phyloP scores from a whole-genome alignment of 2,888 invertebrate species.

The Harmothoe impar region DNA sequence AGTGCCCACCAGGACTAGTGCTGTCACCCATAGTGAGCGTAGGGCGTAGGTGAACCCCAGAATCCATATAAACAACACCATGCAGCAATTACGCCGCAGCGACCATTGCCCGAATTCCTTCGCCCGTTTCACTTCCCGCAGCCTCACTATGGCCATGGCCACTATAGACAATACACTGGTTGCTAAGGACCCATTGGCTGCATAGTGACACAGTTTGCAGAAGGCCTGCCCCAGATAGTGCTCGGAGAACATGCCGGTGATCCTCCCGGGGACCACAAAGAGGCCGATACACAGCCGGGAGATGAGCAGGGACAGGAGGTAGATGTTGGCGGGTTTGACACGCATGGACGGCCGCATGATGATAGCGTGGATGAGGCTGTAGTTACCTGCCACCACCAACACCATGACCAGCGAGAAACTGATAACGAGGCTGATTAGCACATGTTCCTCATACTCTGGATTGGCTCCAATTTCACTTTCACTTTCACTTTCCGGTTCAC shows the following conservation, averaged over 20 bases:
- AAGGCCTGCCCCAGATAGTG: slow-evolving; percentile 46
- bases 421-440: not conserved
- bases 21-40: not conserved
- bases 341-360: not conserved
- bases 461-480: not conserved
- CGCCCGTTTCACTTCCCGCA: slow-evolving; percentile 11
- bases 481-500: not conserved
- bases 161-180: slow-evolving; percentile 45
- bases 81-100: not conserved
- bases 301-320: slow-evolving; percentile 60
- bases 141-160: slow-evolving; percentile 57
- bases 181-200: slow-evolving; percentile 1
- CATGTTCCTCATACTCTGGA: slow-evolving; percentile 7
- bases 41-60: not conserved
- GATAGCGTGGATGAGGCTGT: not conserved
- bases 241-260: slow-evolving; percentile 62
- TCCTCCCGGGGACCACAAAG: slow-evolving; percentile 59
- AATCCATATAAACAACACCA: not conserved
- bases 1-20: not conserved
- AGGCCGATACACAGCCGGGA: slow-evolving; percentile 54
- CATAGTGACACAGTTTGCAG: slow-evolving; percentile 63
- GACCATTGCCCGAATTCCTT: not conserved
- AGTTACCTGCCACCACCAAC: slow-evolving; percentile 7
- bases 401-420: not conserved
- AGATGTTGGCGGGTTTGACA: slow-evolving; percentile 29